These are phyloP conservation scores for Gobius niger DNA, from an alignment of 2,113 vertebrate species.

Conservation along the genomic window DNA sequence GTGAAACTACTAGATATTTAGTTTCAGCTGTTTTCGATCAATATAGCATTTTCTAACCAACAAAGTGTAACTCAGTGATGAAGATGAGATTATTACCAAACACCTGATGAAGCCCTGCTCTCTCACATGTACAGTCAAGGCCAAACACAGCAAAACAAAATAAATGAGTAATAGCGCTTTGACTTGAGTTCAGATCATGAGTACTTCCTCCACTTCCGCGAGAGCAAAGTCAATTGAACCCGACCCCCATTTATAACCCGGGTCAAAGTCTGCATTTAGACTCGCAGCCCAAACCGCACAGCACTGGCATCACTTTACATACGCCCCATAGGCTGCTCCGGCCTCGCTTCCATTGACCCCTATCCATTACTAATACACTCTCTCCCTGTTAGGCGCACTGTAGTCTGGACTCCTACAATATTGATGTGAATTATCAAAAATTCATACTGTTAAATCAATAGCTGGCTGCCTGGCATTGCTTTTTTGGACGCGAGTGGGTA, in stretches of 20 bases:
- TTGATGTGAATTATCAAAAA: slow-evolving; percentile 52
- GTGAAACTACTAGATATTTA: no score
- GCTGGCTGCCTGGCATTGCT: background rate
- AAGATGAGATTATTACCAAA: no score
- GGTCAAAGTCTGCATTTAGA: background rate
- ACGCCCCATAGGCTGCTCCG: background rate
- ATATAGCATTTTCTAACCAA: no score
- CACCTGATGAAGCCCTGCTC: no score
- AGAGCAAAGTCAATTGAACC: no score
- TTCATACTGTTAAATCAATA: slow-evolving; percentile 51
- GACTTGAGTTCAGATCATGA: no score
- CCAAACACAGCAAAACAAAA: no score
- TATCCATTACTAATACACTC: slow-evolving; percentile 4
- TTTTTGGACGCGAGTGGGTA: slow-evolving; percentile 33
- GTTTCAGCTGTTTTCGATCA: no score
- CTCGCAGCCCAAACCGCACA: background rate
- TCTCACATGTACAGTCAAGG: no score
- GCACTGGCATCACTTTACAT: background rate
- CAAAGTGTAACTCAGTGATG: no score
- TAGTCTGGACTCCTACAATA: slow-evolving; percentile 15
- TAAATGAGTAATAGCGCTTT: no score
- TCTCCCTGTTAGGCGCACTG: slow-evolving; percentile 10
- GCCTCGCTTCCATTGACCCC: slow-evolving; percentile 15
- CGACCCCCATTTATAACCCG: background rate
- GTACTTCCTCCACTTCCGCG: no score